Conservation (phyloP, 2,888 invertebrate species). For the Acleris laterana region DNA sequence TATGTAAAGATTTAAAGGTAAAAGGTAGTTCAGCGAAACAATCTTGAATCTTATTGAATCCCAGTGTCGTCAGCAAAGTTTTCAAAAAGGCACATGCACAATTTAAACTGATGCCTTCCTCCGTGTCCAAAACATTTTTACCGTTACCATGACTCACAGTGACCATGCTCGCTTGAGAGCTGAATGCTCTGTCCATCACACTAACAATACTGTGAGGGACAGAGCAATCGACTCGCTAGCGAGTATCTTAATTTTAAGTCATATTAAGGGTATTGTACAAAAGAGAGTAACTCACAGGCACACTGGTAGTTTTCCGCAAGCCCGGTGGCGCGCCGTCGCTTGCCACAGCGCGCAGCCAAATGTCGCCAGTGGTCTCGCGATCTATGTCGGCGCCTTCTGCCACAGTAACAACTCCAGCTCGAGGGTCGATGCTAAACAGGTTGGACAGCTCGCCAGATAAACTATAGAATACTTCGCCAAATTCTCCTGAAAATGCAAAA, state of each 20-base stretch:
- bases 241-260: too few relatives aligned
- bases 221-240: too few relatives aligned
- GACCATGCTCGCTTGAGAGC: too few relatives aligned
- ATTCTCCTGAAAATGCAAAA: constrained; percentile 77
- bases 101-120: not conserved
- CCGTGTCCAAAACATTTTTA: not conserved
- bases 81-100: too few relatives aligned
- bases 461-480: constrained; percentile 91
- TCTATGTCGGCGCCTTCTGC: constrained; percentile 89
- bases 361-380: constrained; percentile 88
- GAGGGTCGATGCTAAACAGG: constrained; percentile 89
- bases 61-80: too few relatives aligned
- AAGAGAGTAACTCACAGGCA: constrained; percentile 84
- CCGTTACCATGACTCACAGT: too few relatives aligned
- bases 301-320: constrained; percentile 88
- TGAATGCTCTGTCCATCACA: too few relatives aligned
- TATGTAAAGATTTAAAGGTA: too few relatives aligned
- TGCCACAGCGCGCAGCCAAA: constrained; percentile 91
- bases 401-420: constrained; percentile 90
- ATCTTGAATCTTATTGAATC: too few relatives aligned
- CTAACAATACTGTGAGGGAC: too few relatives aligned
- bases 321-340: constrained; percentile 90
- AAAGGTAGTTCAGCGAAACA: too few relatives aligned
- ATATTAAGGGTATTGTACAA: too few relatives aligned
- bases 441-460: constrained; percentile 89